phyloP scores from a whole-genome alignment of 2,888 invertebrate species.

The Eucera pruinosa region DNA sequence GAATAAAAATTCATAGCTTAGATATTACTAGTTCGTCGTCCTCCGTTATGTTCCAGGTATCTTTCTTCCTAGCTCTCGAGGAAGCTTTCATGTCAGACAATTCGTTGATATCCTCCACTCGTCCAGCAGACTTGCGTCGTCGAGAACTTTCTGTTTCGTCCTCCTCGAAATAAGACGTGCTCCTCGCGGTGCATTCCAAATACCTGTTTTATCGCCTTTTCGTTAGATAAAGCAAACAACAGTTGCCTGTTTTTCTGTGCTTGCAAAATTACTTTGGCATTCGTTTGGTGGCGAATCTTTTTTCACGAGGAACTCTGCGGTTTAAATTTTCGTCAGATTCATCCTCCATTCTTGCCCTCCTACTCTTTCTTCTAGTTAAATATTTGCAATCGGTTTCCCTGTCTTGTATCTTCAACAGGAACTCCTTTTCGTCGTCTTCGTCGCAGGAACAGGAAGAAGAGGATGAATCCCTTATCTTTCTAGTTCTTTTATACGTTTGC shows the following conservation, averaged over 20 bases:
- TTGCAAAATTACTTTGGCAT: conserved; percentile 60
- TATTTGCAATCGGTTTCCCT: background rate
- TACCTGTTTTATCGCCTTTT: conserved; percentile 30
- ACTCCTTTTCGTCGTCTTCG: conserved; percentile 42
- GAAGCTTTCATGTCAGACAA: conserved; percentile 59
- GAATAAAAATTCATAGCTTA: too few relatives aligned
- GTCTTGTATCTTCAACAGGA: conserved; percentile 32
- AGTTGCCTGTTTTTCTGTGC: background rate
- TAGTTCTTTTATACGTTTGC: conserved; percentile 41
- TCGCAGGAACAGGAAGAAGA: conserved; percentile 56
- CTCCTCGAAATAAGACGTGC: conserved; percentile 74
- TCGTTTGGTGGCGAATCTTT: conserved; percentile 55
- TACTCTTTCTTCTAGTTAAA: background rate
- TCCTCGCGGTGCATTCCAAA: conserved; percentile 59
- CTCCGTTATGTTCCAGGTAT: conserved; percentile 58
- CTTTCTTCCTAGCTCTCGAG: conserved; percentile 38
- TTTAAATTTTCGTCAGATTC: conserved; percentile 47
- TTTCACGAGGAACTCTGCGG: conserved; percentile 46
- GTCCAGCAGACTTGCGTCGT: conserved; percentile 20
- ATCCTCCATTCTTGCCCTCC: background rate
- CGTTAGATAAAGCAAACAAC: background rate
- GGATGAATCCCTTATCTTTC: conserved; percentile 45
- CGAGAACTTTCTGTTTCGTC: conserved; percentile 68
- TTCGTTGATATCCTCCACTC: conserved; percentile 50
- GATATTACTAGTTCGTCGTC: conserved; percentile 40